Evolutionary conservation across 2,888 invertebrate species (phyloP), one percentile per base, ranked within the genome.

Genomic region (Oscheius sp.): DNA sequence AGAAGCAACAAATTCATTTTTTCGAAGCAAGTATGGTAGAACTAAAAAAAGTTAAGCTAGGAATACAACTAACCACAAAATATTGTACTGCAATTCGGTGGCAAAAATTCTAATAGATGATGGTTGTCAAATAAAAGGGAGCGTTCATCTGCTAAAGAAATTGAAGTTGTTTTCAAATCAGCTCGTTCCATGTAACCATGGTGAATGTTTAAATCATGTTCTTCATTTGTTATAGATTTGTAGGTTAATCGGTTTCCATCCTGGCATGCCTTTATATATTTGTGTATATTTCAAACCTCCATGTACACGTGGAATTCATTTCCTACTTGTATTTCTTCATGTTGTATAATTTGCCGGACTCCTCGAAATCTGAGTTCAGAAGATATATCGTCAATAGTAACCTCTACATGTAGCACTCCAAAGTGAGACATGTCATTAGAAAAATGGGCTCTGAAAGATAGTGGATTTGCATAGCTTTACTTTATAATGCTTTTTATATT

Each of bases 401-500:
- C 32, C 20, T 62, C 62, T 8, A 36, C 51, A 14, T 44, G 33
- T 5, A 50, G 26, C 26, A 38, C 38, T n/a, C 64, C 64, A 54
- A 51, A 64, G n/a, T 64, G 64, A 3, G 50, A 32, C 9, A 62
- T 5, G 20, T 49, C 47, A 30, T 62, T 33, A 28, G 62, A 62
- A 17, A 9, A 41, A 20, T 59, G 59, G 2, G 59, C 44, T n/a
- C 59, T 59, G 17, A 8, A 14, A 24, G 17, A 6, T 54, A 12
- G 3, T 14, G n/a, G 30, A 2, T n/a, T 36, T 2, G 17, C 24
- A 41, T 20, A 47, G 33, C 17, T 50, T n/a, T 9, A 69, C 56
- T 41, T 63, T 14, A 59, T 64, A 0, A 71, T 68, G 1, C 22
- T n/a, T 28, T 50, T 32, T 41, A 72, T 24, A 49, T 72, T 75